phyloP scores from a whole-genome alignment of 2,113 vertebrate species.

The Scalopus aquaticus region DNA sequence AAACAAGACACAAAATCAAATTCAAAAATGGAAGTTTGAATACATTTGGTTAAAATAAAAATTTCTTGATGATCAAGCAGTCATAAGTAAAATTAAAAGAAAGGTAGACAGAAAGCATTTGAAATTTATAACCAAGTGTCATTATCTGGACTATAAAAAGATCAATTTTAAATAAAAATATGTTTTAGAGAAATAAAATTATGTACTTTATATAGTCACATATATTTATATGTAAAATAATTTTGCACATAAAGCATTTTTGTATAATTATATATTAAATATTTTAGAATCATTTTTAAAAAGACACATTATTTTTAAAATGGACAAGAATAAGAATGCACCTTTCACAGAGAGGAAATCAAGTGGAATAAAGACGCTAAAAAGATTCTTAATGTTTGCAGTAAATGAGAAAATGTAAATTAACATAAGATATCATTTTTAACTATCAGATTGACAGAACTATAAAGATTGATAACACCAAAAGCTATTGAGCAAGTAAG shows the following conservation, averaged over 20 bases:
- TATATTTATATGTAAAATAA: neutral
- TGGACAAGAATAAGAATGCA: neutral
- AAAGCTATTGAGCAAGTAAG: neutral
- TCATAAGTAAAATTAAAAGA: conserved; percentile 1
- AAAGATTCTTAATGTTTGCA: neutral
- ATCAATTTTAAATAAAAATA: conserved; percentile 1
- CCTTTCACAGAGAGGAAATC: neutral
- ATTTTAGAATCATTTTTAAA: conserved; percentile 18
- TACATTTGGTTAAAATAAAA: conserved; percentile 22
- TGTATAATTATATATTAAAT: neutral
- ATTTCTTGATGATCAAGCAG: neutral
- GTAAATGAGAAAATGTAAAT: neutral
- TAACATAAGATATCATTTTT: neutral
- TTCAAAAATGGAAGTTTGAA: neutral
- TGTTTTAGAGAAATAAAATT: neutral
- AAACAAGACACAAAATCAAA: conserved; percentile 29
- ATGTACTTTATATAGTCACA: neutral
- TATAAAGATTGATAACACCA: neutral
- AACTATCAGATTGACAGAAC: neutral
- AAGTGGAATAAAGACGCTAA: neutral
- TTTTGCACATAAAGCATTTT: neutral
- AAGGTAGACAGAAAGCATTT: neutral
- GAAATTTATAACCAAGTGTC: neutral
- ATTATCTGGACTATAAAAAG: neutral
- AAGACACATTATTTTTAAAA: conserved; percentile 19